Conservation (phyloP, 2,113 vertebrate species). For the Felis chaus region DNA sequence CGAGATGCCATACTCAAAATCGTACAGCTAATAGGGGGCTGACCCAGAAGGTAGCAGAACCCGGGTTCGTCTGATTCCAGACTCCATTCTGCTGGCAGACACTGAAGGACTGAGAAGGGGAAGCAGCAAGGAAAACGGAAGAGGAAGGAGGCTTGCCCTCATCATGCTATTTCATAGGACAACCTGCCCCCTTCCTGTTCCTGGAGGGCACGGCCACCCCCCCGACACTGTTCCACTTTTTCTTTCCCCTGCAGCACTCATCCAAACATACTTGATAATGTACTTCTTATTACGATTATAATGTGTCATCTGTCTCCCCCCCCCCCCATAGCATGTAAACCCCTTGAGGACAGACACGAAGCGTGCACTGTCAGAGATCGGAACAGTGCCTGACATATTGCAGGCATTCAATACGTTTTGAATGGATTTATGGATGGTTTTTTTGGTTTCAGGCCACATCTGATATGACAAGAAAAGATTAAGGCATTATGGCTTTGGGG, state of each 20-base stretch:
- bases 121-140: neutral
- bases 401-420: neutral
- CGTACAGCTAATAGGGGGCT: neutral
- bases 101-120: neutral
- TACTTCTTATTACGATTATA: accelerated
- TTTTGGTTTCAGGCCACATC: neutral
- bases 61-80: neutral
- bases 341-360: neutral
- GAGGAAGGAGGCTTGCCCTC: accelerated
- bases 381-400: neutral
- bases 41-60: neutral
- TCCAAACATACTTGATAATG: accelerated
- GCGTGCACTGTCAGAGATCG: neutral
- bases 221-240: neutral
- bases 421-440: neutral
- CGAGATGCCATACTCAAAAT: accelerated
- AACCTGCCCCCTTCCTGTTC: neutral
- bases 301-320: accelerated
- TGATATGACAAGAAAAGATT: neutral
- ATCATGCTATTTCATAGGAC: neutral
- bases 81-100: neutral
- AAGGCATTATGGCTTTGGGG: neutral
- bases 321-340: neutral
- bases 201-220: neutral
- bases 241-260: no score